Percentiles rank a stretch among this genome's conserved stretches.
These are phyloP conservation scores for Sciurus carolinensis DNA, from an alignment of 2,797 vertebrate species.

Conservation along the genomic window DNA sequence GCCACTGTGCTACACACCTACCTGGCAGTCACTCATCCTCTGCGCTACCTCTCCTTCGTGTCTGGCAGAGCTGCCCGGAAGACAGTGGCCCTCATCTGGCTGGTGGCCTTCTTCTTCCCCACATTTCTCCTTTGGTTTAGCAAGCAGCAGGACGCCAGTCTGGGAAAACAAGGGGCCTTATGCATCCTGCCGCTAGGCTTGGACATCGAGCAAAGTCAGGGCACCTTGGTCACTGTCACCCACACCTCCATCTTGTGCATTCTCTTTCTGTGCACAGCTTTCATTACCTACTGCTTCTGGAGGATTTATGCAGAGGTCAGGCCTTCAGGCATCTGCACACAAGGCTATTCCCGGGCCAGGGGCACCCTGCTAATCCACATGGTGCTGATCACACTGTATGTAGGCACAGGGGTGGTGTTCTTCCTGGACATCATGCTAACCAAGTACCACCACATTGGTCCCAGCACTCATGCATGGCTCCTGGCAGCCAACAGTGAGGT, in stretches of 20 bases:
- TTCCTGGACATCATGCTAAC: constrained; percentile 88
- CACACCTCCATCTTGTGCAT: constrained; percentile 87
- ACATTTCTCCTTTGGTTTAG: constrained; percentile 87
- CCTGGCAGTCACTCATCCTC: constrained; percentile 91
- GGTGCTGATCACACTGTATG: constrained; percentile 90
- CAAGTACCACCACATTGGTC: constrained; percentile 65
- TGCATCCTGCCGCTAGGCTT: constrained; percentile 89
- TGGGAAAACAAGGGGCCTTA: constrained; percentile 49
- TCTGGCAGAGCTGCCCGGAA: constrained; percentile 85
- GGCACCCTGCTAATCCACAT: constrained; percentile 91
- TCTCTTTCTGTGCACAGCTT: constrained; percentile 86
- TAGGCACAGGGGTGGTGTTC: constrained; percentile 90
- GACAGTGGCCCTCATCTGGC: constrained; percentile 89
- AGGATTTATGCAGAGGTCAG: constrained; percentile 91
- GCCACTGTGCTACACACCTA: constrained; percentile 92
- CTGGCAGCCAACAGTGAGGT: constrained; percentile 90
- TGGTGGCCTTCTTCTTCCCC: constrained; percentile 89
- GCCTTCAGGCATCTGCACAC: constrained; percentile 91
- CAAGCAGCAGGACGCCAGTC: constrained; percentile 58
- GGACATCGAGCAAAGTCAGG: constrained; percentile 64
- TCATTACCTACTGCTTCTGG: constrained; percentile 92
- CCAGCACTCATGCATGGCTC: constrained; percentile 88
- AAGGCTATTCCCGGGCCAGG: constrained; percentile 91
- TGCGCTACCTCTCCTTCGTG: constrained; percentile 89
- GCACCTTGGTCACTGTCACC: constrained; percentile 72